Evolutionary conservation across 2,888 invertebrate genomes (phyloP), one percentile per base, ranked within the genome.

Genomic region (Leucophenga maculata): DNA sequence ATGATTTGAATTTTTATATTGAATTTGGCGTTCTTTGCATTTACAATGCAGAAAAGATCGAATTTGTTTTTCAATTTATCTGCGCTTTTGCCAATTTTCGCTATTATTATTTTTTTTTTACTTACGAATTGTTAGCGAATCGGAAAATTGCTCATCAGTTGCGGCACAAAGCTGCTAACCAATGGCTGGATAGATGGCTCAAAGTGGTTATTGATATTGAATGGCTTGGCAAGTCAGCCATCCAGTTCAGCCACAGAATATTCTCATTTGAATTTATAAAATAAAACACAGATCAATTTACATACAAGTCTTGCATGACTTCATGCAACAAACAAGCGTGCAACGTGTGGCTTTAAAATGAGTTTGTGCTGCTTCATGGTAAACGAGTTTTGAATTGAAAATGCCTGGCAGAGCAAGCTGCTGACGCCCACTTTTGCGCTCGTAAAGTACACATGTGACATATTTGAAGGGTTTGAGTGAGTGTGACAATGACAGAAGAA

Each of bases 1-100:
- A 85, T 84, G 85, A 83, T 83, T 85, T 83, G 84, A 83, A 83
- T 83, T 84, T 83, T 84, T 83, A 80, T 85, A 84, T 85, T 82
- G 81, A 82, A 85, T 82, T 85, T 79, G 73, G 74, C 69, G 71
- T 75, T 73, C 74, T 73, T 74, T 73, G 67, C 69, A 59, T 50
- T 65, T 57, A 67, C 57, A 20, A 22, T 22, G 8, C 6, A 55
- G 9, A 54, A 54, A 11, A 54, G 16, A 20, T 8, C 6, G 20
- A 68, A 69, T 68, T 65, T 48, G 62, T 67, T 60, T 71, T 67
- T 66, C n/a, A 50, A 31, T 14, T 65, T 26, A 20, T 9, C 54
- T 39, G 16, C 6, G 26, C 57, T 46, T 60, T 62, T 65, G 55
- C 69, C 74, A 52, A 54, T 26, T 70, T 70, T 77, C 62, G 59